Percentiles rank a stretch among this genome's conserved stretches.
phyloP scores from a whole-genome alignment of 2,113 vertebrate species.

The Polypterus senegalus region DNA sequence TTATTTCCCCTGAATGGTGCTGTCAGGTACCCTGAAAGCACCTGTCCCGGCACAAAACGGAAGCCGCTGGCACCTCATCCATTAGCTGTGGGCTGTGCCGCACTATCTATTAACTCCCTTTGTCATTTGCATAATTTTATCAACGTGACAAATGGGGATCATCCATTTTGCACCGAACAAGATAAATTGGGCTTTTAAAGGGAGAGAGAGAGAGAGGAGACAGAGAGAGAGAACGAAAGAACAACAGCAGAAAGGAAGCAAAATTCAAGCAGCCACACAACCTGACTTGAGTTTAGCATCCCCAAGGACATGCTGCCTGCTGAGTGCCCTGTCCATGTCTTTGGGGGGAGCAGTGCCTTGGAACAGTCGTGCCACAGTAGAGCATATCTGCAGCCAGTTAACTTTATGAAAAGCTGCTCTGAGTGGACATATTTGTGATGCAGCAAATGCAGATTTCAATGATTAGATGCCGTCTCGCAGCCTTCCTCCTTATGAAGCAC shows the following conservation, averaged over 20 bases:
- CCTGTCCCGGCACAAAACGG: slow-evolving; percentile 42
- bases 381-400: too few species aligned
- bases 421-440: too few species aligned
- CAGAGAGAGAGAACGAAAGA: slow-evolving; percentile 31
- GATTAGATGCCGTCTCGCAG: too few species aligned
- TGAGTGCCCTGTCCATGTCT: too few species aligned
- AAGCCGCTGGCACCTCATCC: slow-evolving; percentile 41
- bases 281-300: background rate
- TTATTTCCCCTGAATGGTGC: slow-evolving; percentile 53
- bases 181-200: slow-evolving; percentile 46
- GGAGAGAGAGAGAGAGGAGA: slow-evolving; percentile 21
- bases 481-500: too few species aligned
- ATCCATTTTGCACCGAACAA: slow-evolving; percentile 41
- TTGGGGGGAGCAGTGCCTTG: too few species aligned
- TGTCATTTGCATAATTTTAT: slow-evolving; percentile 61
- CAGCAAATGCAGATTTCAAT: too few species aligned
- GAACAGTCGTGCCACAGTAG: too few species aligned
- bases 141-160: slow-evolving; percentile 50
- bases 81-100: slow-evolving; percentile 31
- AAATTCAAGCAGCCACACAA: slow-evolving; percentile 7
- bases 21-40: slow-evolving; percentile 53
- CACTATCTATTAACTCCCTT: slow-evolving; percentile 45
- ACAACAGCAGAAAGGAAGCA: slow-evolving; percentile 19
- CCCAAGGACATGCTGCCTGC: too few species aligned
- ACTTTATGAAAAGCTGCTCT: too few species aligned